phyloP scores from a whole-genome alignment of 2,113 vertebrate species.

The Melanotaenia duboulayi region DNA sequence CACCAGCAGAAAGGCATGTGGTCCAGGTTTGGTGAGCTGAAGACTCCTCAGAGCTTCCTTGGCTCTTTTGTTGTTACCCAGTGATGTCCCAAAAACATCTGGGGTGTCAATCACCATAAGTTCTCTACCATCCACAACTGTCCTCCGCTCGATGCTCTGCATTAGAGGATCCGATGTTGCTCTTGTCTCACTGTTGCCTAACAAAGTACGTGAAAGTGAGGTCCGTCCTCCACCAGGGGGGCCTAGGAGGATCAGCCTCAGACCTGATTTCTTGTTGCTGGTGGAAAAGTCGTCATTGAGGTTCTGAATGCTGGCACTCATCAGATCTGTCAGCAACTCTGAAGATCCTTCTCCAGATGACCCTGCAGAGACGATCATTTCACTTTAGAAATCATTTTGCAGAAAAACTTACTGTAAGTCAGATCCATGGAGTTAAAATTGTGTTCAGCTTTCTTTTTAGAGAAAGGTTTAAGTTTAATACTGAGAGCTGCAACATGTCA shows the following conservation, averaged over 20 bases:
- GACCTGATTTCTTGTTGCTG: slow-evolving; percentile 6
- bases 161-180: not conserved
- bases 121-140: slow-evolving; percentile 45
- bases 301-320: not conserved
- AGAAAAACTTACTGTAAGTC: not conserved
- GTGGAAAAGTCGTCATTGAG: not conserved
- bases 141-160: slow-evolving; percentile 53
- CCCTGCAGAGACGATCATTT: slow-evolving; percentile 31
- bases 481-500: no score
- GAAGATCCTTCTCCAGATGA: slow-evolving; percentile 11
- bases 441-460: not conserved
- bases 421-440: not conserved
- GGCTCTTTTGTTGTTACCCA: slow-evolving; percentile 49
- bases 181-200: slow-evolving; percentile 29
- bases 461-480: not conserved
- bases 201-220: slow-evolving; percentile 56
- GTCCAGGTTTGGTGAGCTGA: slow-evolving; percentile 70
- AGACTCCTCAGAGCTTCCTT: slow-evolving; percentile 72
- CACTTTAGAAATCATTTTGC: not conserved
- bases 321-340: not conserved
- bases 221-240: slow-evolving; percentile 54
- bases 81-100: slow-evolving; percentile 60
- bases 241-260: slow-evolving; percentile 73
- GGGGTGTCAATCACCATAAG: slow-evolving; percentile 72
- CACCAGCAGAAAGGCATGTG: slow-evolving; percentile 73